Evolutionary conservation across 2,113 vertebrate genomes (phyloP).

Genomic region (Oreocharis arfaki): DNA sequence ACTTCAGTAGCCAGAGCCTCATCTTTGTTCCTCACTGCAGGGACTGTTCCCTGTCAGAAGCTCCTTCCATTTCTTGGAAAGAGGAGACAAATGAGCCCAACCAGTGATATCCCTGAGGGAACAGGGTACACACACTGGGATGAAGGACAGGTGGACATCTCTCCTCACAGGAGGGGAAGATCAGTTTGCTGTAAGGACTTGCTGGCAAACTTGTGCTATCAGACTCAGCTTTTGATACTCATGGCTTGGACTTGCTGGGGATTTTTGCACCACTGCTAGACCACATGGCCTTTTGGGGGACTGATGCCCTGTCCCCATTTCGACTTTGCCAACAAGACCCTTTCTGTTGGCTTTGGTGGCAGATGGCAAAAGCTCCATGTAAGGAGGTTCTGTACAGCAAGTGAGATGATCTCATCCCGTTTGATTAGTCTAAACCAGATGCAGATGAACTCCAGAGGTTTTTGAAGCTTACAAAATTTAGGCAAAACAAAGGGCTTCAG

Average conservation of each 20-base stretch:
- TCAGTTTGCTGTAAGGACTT: not conserved
- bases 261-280: not conserved
- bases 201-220: not conserved
- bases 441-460: not conserved
- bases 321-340: not conserved
- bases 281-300: not conserved
- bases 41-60: not conserved
- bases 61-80: not conserved
- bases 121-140: rapidly evolving
- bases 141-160: not conserved
- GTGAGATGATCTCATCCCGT: not conserved
- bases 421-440: not conserved
- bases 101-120: not conserved
- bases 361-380: not conserved
- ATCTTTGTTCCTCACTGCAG: not conserved
- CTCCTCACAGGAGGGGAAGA: not conserved
- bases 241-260: not conserved
- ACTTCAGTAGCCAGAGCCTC: not conserved
- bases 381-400: not conserved
- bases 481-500: not conserved
- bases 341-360: not conserved
- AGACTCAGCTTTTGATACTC: not conserved
- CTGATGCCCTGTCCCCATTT: rapidly evolving
- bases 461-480: not conserved
- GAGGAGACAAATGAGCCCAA: not conserved